Evolutionary conservation across 1,140 invertebrate species (phyloP), one percentile per base, ranked within the genome.

Genomic region (Telenomus remus): DNA sequence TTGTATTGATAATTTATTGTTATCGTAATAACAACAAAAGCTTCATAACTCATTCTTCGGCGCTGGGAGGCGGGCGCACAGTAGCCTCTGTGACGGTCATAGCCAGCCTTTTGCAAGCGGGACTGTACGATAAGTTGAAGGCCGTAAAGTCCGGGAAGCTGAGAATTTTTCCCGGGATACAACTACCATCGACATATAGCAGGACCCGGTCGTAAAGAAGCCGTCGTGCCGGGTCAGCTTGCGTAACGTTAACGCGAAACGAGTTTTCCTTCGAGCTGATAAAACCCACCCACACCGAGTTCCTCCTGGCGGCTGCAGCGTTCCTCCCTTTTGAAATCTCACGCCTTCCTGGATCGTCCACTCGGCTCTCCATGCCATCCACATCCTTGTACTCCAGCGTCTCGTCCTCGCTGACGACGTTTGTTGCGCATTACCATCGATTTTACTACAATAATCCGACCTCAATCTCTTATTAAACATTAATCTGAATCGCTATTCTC

Each of bases 211-310:
- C 83, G 81, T 84, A 84, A 85, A 84, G 78, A 79, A 82, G 78
- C 75, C 79, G 80, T 79, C 79, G 77, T 76, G 72, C 74, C 79
- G 75, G 80, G 68, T 79, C 69, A 72, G 16, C 80, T 82, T 81
- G 80, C 80, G 83, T 86, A 80, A 80, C 80, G 79, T 82, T 80
- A 83, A 83, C 81, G 81, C 71, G 66, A 77, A 80, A 79, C 81
- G 77, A 81, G 76, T 71, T 80, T 81, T 79, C 51, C 81, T 54
- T 60, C 68, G 63, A 53, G 63, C 71, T 76, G 76, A 72, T 79
- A 77, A 79, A 79, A 77, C 68, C 72, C 65, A 74, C 70, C 73
- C n/a, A 39, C 70, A 46, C 61, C 43, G 11, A 27, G 19, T 44
- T 44, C 11, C 12, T 14, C 12, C 44, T 13, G 12, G 34, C 46